Percentiles rank a stretch among this genome's conserved stretches.
phyloP scores from a whole-genome alignment of 2,888 invertebrate species.

The Drosophila limbata region DNA sequence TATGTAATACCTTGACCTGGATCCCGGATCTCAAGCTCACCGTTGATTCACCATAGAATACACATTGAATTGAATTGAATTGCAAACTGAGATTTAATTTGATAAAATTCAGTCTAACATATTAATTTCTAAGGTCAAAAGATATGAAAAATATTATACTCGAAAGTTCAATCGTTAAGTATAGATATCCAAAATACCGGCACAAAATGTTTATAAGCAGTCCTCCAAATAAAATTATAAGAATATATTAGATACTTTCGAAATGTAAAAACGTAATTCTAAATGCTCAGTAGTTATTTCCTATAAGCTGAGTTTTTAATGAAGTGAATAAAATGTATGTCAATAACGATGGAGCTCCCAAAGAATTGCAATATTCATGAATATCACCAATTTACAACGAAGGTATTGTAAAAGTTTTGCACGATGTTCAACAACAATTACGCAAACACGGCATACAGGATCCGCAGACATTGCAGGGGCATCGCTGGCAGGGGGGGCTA shows the following conservation, averaged over 20 bases:
- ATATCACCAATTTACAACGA: neutral
- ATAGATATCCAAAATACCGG: neutral
- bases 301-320: neutral
- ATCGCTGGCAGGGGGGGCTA: slow-evolving; percentile 18
- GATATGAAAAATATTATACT: neutral
- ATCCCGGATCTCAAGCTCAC: neutral
- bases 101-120: neutral
- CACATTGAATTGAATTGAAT: slow-evolving; percentile 1
- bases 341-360: slow-evolving; percentile 1
- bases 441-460: slow-evolving; percentile 26
- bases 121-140: neutral
- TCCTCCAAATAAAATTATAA: neutral
- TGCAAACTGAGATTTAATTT: neutral
- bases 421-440: slow-evolving; percentile 15
- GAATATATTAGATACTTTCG: neutral
- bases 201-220: neutral
- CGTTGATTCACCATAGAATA: neutral
- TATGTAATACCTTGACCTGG: neutral
- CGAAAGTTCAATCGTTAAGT: neutral
- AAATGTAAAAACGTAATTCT: neutral
- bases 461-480: slow-evolving; percentile 3
- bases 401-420: neutral
- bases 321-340: neutral
- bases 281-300: neutral
- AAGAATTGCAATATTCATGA: neutral